Base-by-base conservation (phyloP, 30 jellyfish, hydroid and myxozoan genomes). In the Cassiopea xamachana region DNA sequence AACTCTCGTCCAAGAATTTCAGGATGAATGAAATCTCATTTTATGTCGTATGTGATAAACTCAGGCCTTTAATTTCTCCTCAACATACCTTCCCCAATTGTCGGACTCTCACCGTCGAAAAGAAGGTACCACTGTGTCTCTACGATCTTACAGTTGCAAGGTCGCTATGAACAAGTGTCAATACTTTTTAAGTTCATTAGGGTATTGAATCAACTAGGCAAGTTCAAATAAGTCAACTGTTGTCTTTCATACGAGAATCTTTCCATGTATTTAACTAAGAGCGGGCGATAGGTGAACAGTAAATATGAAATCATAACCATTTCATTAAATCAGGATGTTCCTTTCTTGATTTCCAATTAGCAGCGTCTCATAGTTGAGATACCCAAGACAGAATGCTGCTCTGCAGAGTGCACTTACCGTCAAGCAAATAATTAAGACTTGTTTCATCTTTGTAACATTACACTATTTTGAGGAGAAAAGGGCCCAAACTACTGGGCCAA, bases 191-290 rank as follows among this genome's bases (percentile, higher is more conserved):
- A 55, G 64, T 55, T 55, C 64, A 55, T 55, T 10, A 55, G 64
- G 7, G 64, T 55, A 55, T 10, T 55, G 64, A 27, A 27, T 27
- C 39, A 27, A 27, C 39, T 27, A 27, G 39, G 39, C 39, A 27
- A 27, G 39, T 27, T 27, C 39, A 27, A 27, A 27, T 27, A 27
- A 27, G 39, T 27, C 39, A 27, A 27, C 39, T 27, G 39, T 27
- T 27, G 39, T 27, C 39, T 27, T 27, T 27, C 39, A 27, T 27
- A 27, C 69, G 14, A 60, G 80, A 16, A 45, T 60, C 55, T 39
- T 58, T 62, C 80, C 89, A 6, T 80, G 79, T 2, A 79, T 80
- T 80, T 80, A 80, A n/a, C 59, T 60, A 73, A 6, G 2, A 27
- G 82, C 60, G 4, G 82, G 82, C 59, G 51, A 8, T 4, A 60